A percentile compares a stretch with the other conserved stretches of the same genome.
Evolutionary conservation across 2,888 invertebrate species (phyloP).

Genomic region (Ophioninae sp.): DNA sequence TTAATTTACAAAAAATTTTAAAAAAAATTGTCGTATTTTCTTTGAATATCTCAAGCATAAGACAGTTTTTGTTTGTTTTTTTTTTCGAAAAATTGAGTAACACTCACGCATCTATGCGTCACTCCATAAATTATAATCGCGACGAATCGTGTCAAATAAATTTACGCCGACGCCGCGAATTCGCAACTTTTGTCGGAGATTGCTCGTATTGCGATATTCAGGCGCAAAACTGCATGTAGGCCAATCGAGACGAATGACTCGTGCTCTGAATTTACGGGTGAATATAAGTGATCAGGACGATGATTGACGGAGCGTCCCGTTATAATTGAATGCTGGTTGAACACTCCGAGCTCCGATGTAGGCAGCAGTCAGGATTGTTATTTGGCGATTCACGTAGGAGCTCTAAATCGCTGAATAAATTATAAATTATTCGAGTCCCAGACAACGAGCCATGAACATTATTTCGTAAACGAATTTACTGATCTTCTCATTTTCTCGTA

Average conservation of each 20-base stretch:
- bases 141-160: not conserved
- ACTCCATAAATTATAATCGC: not conserved
- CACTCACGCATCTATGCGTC: not conserved
- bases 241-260: conserved; percentile 6
- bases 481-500: not conserved
- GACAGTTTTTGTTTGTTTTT: not conserved
- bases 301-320: conserved; percentile 18
- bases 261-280: not conserved
- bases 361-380: not conserved
- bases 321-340: not conserved
- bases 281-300: conserved; percentile 5
- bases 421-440: not conserved
- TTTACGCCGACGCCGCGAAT: not conserved
- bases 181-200: not conserved
- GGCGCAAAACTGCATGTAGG: not conserved
- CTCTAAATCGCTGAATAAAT: not conserved
- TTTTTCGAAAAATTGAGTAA: not conserved
- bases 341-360: not conserved
- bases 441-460: not conserved
- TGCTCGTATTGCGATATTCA: not conserved
- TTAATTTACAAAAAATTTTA: no score
- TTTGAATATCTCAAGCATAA: not conserved
- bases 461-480: not conserved
- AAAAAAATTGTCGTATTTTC: not conserved
- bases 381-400: not conserved